Percentiles rank a stretch among this genome's conserved stretches.
Conservation (phyloP, 2,797 vertebrate species). For the Enteromius treurensis region DNA sequence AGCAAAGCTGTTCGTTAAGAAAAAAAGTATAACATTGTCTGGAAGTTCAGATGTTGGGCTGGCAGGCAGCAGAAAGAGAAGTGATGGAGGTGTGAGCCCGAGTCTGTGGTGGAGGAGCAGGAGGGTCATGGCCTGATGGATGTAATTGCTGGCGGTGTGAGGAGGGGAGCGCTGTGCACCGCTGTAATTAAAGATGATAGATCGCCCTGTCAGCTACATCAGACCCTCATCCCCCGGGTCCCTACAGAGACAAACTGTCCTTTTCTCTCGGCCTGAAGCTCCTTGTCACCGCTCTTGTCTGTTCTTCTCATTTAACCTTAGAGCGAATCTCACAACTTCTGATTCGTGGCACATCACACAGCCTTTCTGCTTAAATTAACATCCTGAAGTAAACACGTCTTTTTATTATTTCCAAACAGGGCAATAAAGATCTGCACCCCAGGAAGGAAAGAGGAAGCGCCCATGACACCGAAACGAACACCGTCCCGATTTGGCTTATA, state of each 20-base stretch:
- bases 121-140: constrained; percentile 70
- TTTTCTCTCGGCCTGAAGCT: constrained; percentile 27
- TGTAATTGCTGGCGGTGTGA: constrained; percentile 70
- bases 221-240: constrained; percentile 65
- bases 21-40: background rate
- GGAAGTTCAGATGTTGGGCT: background rate
- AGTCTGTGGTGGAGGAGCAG: constrained; percentile 40
- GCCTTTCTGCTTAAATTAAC: background rate
- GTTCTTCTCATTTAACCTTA: background rate
- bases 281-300: constrained; percentile 6
- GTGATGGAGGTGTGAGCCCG: constrained; percentile 8
- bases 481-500: constrained; percentile 94
- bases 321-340: constrained; percentile 13
- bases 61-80: background rate
- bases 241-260: constrained; percentile 60
- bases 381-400: constrained; percentile 2
- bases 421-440: constrained; percentile 93
- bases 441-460: constrained; percentile 90
- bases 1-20: background rate
- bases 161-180: constrained; percentile 64
- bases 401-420: constrained; percentile 69
- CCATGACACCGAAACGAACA: constrained; percentile 89
- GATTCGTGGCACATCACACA: background rate
- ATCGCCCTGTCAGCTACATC: constrained; percentile 74
- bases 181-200: constrained; percentile 83